These are phyloP conservation scores for Myotis lucifugus DNA, from an alignment of 2,113 vertebrate species.

Conservation along the genomic window DNA sequence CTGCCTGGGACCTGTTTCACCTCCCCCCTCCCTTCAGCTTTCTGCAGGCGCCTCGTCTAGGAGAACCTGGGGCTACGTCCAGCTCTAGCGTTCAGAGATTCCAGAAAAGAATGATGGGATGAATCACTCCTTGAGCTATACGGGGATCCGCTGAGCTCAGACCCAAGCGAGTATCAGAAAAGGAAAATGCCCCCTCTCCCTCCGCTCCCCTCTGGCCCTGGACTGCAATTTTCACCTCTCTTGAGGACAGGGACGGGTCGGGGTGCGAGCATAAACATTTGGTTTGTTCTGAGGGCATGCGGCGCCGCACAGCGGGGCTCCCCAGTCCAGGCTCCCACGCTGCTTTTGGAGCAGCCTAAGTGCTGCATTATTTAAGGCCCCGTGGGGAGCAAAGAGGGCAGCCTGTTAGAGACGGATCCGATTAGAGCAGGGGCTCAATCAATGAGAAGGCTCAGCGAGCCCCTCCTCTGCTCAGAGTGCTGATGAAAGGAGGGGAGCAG, in stretches of 20 bases:
- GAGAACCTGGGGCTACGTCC: neutral
- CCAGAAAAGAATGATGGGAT: neutral
- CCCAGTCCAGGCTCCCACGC: conserved; percentile 18
- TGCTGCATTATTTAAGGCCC: conserved; percentile 51
- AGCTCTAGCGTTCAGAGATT: neutral
- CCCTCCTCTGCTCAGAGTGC: neutral
- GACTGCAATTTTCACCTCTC: neutral
- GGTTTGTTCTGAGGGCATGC: neutral
- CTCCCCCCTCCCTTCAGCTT: neutral
- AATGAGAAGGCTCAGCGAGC: neutral
- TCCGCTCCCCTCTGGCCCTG: neutral
- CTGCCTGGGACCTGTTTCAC: neutral
- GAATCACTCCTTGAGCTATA: neutral
- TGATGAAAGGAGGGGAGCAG: neutral
- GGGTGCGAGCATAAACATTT: conserved; percentile 3
- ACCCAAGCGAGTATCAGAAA: neutral
- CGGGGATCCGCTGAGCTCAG: neutral
- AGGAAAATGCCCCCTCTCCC: neutral
- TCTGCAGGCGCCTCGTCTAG: neutral
- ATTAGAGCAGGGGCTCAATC: conserved; percentile 46
- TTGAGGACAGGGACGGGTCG: neutral
- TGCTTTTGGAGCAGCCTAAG: conserved; percentile 43
- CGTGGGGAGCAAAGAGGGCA: conserved; percentile 17
- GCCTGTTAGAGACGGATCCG: conserved; percentile 44
- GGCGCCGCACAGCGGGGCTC: neutral